Conservation (phyloP, 1,140 invertebrate genomes). For the Colletes gigas region DNA sequence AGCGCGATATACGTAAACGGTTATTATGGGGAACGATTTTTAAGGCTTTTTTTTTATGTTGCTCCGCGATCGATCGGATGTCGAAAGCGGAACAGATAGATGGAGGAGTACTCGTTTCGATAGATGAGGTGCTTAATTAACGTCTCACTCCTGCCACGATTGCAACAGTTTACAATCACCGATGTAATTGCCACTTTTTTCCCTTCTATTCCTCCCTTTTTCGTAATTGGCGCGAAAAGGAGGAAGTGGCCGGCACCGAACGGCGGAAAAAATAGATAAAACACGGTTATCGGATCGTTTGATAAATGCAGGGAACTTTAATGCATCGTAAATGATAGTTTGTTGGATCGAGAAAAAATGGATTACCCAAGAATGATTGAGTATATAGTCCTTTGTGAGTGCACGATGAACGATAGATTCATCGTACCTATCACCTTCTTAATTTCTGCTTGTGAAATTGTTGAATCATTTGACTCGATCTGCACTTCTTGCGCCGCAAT, state of each 20-base stretch:
- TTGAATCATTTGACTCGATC: neutral
- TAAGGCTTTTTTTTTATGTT: conserved; percentile 13
- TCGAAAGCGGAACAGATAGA: conserved; percentile 28
- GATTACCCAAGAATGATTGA: neutral
- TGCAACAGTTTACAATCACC: conserved; percentile 34
- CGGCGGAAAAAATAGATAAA: neutral
- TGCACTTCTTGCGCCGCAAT: neutral
- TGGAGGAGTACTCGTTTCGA: conserved; percentile 23
- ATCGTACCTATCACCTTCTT: neutral
- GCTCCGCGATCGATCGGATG: neutral
- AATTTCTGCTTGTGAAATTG: neutral
- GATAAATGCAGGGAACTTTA: too few relatives aligned
- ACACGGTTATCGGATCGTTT: neutral
- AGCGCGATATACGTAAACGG: neutral
- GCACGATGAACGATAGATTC: neutral
- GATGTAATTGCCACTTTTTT: conserved; percentile 27
- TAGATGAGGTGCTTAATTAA: conserved; percentile 26
- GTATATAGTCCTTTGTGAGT: neutral
- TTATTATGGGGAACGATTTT: neutral
- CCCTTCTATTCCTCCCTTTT: neutral
- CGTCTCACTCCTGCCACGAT: neutral
- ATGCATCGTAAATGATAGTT: too few relatives aligned
- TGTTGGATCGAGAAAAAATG: too few relatives aligned
- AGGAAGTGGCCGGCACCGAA: neutral
- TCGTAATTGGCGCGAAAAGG: neutral